phyloP scores from a whole-genome alignment of 2,113 vertebrate genomes.

The Cettia cetti region DNA sequence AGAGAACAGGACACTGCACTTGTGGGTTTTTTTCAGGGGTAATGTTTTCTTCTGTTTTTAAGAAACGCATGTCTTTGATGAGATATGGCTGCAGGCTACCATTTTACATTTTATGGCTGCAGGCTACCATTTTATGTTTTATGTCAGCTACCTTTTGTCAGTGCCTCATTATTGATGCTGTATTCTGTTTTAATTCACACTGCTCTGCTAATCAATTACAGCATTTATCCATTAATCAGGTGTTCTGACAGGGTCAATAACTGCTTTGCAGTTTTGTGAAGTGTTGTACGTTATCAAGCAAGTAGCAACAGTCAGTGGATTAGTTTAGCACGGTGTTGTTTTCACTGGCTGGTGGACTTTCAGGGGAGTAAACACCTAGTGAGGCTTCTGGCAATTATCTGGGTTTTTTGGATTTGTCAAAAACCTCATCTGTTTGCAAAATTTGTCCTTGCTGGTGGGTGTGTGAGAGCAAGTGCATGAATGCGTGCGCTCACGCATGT shows the following conservation, averaged over 20 bases:
- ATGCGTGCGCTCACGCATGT: conserved; percentile 20
- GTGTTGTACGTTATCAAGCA: conserved; percentile 74
- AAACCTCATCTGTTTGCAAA: conserved; percentile 58
- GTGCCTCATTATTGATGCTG: conserved; percentile 86
- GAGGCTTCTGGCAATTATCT: conserved; percentile 33
- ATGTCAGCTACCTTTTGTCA: conserved; percentile 86
- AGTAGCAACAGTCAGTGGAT: conserved; percentile 72
- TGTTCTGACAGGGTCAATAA: conserved; percentile 88
- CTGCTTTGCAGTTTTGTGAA: conserved; percentile 80
- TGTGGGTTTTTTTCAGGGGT: conserved; percentile 57
- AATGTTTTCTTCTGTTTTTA: conserved; percentile 57
- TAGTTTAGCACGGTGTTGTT: conserved; percentile 49
- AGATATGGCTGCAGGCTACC: conserved; percentile 89
- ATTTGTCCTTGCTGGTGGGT: conserved; percentile 21
- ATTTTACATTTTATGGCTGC: conserved; percentile 86
- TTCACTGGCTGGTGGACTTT: conserved; percentile 61
- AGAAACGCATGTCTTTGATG: conserved; percentile 86
- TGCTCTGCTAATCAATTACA: conserved; percentile 96
- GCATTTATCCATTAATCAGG: conserved; percentile 96
- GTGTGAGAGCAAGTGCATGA: not conserved
- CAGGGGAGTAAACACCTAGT: conserved; percentile 55
- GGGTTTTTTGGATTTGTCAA: conserved; percentile 23
- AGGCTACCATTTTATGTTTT: conserved; percentile 92
- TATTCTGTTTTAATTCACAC: conserved; percentile 92
- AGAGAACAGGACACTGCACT: conserved; percentile 69